Evolutionary conservation across 2,113 vertebrate species (phyloP).

Genomic region (Beaufortia kweichowensis): DNA sequence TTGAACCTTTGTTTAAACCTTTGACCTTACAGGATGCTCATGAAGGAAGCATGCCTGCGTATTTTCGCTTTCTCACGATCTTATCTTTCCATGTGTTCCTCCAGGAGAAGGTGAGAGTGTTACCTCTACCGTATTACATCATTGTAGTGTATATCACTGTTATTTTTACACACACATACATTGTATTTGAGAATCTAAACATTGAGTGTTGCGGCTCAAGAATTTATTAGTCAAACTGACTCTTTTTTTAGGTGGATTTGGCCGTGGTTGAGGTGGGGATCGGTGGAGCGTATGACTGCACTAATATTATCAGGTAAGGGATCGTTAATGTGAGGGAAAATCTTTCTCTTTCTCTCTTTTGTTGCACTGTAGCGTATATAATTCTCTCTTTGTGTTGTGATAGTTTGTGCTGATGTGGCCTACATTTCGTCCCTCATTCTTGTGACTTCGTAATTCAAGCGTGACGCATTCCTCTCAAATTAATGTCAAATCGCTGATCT

Average conservation of each 20-base stretch:
- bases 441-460: neutral
- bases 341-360: neutral
- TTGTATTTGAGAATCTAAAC: neutral
- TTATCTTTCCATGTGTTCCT: constrained; percentile 94
- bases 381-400: neutral
- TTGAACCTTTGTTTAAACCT: neutral
- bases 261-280: constrained; percentile 95
- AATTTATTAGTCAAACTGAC: neutral
- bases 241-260: constrained; percentile 78
- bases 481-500: neutral
- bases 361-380: constrained; percentile 1
- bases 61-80: constrained; percentile 97
- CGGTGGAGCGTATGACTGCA: constrained; percentile 92
- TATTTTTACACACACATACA: too few relatives aligned
- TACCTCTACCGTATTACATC: too few relatives aligned
- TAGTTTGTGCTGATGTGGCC: neutral
- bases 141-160: too few relatives aligned
- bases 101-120: constrained; percentile 83
- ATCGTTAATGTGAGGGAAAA: neutral
- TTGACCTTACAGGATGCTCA: constrained; percentile 69
- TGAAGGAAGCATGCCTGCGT: constrained; percentile 80
- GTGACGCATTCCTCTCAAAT: neutral
- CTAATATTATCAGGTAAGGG: constrained; percentile 90
- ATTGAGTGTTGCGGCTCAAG: neutral
- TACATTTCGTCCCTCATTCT: neutral